A percentile compares a stretch with the other conserved stretches of the same genome.
phyloP scores from a whole-genome alignment of 2,797 vertebrate species.

The Clamator glandarius region DNA sequence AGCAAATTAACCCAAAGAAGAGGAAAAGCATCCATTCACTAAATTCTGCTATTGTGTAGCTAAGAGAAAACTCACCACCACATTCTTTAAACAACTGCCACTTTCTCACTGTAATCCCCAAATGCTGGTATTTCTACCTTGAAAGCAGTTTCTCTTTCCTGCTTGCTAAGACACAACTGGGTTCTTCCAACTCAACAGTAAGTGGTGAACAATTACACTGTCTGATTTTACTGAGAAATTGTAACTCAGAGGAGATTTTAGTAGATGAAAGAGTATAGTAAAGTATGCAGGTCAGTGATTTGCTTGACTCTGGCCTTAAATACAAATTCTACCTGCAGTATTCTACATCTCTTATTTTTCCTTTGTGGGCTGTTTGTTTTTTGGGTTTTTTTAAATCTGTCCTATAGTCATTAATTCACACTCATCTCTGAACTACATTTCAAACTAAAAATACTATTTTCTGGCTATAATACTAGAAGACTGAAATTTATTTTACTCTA shows the following conservation, averaged over 20 bases:
- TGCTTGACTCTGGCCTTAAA: background rate
- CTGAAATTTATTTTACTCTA: background rate
- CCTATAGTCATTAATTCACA: background rate
- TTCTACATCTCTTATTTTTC: background rate
- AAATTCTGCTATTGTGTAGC: background rate
- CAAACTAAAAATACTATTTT: background rate
- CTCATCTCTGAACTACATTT: background rate
- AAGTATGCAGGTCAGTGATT: background rate
- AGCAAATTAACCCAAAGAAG: background rate
- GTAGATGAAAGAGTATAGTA: background rate
- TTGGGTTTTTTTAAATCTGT: background rate
- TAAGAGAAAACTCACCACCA: background rate
- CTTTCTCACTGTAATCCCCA: background rate
- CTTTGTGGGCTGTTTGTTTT: background rate
- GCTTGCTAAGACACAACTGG: background rate
- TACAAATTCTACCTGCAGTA: background rate
- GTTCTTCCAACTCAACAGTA: background rate
- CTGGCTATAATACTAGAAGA: background rate
- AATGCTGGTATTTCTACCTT: background rate
- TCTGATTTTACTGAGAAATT: background rate
- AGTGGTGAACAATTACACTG: background rate
- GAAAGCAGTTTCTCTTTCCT: background rate
- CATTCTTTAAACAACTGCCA: background rate
- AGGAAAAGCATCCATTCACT: background rate
- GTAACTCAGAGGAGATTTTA: background rate